phyloP scores from a whole-genome alignment of 2,113 vertebrate species.

The Rhombomys opimus region DNA sequence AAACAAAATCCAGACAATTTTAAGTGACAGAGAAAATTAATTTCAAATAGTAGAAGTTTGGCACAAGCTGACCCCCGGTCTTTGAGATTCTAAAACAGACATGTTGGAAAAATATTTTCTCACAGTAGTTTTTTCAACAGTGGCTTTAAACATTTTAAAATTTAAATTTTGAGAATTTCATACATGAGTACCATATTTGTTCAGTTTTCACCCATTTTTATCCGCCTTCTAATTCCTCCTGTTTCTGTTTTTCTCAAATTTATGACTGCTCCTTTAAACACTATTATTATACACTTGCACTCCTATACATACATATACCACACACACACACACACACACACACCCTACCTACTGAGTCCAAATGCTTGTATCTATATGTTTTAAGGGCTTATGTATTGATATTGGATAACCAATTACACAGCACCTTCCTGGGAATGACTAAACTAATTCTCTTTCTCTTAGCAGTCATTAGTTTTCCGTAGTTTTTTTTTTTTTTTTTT shows the following conservation, averaged over 20 bases:
- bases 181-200: neutral
- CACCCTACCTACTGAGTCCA: no score
- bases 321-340: no score
- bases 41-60: conserved; percentile 14
- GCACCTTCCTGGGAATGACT: neutral
- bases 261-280: neutral
- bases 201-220: neutral
- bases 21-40: conserved; percentile 39
- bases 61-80: neutral
- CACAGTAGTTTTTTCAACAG: neutral
- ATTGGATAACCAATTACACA: neutral
- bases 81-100: conserved; percentile 22
- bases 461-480: neutral
- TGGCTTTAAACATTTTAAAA: neutral
- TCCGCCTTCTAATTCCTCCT: neutral
- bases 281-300: neutral
- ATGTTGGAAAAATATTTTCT: neutral
- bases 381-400: neutral
- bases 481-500: neutral
- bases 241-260: neutral
- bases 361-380: neutral
- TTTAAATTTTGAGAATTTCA: neutral
- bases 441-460: neutral
- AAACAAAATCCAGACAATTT: neutral
- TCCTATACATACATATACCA: neutral